Conservation (phyloP, 2,888 invertebrate species). For the Pelosia muscerda region DNA sequence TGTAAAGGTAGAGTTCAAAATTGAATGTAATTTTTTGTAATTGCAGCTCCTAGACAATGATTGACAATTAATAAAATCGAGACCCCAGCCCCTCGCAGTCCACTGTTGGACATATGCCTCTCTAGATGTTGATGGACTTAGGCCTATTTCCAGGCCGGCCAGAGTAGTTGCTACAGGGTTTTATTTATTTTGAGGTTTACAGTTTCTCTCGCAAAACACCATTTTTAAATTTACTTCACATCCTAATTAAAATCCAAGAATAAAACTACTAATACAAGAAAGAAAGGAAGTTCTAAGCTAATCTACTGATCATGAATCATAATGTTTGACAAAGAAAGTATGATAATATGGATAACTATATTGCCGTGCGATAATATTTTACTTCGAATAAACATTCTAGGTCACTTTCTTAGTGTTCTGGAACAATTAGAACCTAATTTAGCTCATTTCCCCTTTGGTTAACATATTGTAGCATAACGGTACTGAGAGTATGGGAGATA, state of each 20-base stretch:
- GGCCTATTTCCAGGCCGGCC: too few species aligned
- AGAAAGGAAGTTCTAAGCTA: constrained; percentile 1
- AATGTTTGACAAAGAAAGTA: constrained; percentile 20
- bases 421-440: constrained; percentile 65
- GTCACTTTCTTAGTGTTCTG: constrained; percentile 56
- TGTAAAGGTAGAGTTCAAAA: too few species aligned
- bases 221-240: background rate
- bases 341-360: constrained; percentile 21
- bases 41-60: too few species aligned
- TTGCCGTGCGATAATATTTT: constrained; percentile 19
- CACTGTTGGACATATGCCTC: too few species aligned
- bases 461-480: constrained; percentile 61
- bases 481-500: constrained; percentile 26
- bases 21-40: too few species aligned
- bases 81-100: too few species aligned
- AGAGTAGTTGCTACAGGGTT: too few species aligned
- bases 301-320: constrained; percentile 1
- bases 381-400: constrained; percentile 25
- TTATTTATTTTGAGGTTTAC: background rate
- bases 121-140: too few species aligned
- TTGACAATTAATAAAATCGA: too few species aligned
- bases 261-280: background rate
- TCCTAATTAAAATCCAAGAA: background rate
- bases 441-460: constrained; percentile 46
- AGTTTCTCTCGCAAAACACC: background rate